Base-by-base conservation (phyloP, 1,140 invertebrate species). In the Atta cephalotes region DNA sequence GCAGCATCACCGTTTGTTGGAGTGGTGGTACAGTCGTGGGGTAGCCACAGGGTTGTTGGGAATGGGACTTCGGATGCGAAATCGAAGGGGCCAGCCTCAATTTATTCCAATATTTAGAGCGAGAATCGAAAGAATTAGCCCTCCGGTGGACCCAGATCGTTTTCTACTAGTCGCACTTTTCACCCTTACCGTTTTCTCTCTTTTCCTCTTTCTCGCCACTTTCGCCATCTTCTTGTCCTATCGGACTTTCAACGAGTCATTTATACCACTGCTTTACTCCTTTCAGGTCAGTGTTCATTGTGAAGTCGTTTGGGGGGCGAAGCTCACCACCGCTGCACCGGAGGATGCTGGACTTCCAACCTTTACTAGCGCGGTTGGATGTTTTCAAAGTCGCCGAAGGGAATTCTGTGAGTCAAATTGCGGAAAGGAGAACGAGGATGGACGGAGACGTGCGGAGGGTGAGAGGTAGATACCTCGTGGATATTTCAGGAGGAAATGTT, bases 51-150 rank as follows among this genome's bases (percentile, higher is more conserved):
- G 31, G 35, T 39, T 39, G 35, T 39, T 7, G 35, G 7, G 74
- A 60, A 65, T 62, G 74, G 71, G 89, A 81, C 74, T 85, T 89
- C 60, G 87, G 85, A 16, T 90, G 87, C 68, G 35, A 68, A 51
- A 51, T 76, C 90, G 87, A 91, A 91, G 88, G 91, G 88, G 87
- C 87, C 88, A 82, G 86, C 88, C 89, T 76, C 89, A 94, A 95
- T 94, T 94, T 95, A 94, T 94, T 93, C 93, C 93, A 91, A 94
- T 95, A 94, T 94, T 95, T 94, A 94, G 93, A 88, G 76, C 90
- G 87, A 77, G 71, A 86, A 86, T 79, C 81, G 71, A 86, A 82
- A 65, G 91, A 94, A 94, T 93, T 93, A 94, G 92, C 92, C 87
- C 84, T 91, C 89, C 88, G 25, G 70, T 82, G 85, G 78, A 56